Evolutionary conservation across 2,797 vertebrate species (phyloP), one percentile per base, ranked within the genome.

Genomic region (Danio kyathit): DNA sequence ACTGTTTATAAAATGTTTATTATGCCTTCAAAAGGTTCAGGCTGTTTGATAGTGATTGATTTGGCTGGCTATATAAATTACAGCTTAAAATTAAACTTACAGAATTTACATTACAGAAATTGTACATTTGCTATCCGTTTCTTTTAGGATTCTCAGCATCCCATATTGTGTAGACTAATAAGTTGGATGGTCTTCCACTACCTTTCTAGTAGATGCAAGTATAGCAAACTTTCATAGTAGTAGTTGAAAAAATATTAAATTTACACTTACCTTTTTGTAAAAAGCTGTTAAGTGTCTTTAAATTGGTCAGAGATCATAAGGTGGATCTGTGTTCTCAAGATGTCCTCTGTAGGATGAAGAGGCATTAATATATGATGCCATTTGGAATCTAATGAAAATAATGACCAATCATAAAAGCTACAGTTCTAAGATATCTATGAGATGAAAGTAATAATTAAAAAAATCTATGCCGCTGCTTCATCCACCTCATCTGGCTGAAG

Each of bases 181-280:
- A 12, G 7, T 8, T 51, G 7, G 17, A 9, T 9, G 16, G 38
- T 40, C 7, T 0, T 61, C 38, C 13, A 61, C 11, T 8, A 4
- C 65, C 44, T 49, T 67, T 21, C 13, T 44, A 5, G 5, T 64
- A 40, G 13, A 69, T n/a, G 12, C 5, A 69, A 69, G 49, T 67
- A 16, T 19, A 49, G 44, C 12, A 14, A 48, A 63, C 8, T 2
- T 41, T 63, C n/a, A 60, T 56, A 17, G 29, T 16, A 63, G 11
- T 52, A 13, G 21, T 63, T 60, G 6, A 43, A 7, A 19, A 61
- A 14, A 29, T 44, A 69, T 74, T 61, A 73, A 74, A 14, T 5
- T 1, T 7, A 40, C 19, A 51, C 82, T 66, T 76, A 83, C 82
- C 66, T 76, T 57, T 69, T 52, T 61, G 43, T 21, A 41, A 16